Conservation (phyloP, 2,888 invertebrate genomes). For the Dione juno region DNA sequence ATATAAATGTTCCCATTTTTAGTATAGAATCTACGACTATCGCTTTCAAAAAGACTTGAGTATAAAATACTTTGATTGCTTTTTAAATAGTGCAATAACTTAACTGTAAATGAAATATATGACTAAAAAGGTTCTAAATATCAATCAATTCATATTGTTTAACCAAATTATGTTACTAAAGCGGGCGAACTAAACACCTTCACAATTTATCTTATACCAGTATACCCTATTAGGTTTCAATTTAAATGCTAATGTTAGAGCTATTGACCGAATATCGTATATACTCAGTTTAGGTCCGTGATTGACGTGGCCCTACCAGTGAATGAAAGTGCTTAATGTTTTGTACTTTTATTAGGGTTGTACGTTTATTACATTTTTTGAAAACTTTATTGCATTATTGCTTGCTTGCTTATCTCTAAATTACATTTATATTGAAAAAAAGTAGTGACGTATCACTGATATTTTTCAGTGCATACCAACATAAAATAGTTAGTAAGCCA, state of each 20-base stretch:
- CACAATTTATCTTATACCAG: constrained; percentile 33
- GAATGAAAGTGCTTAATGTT: constrained; percentile 43
- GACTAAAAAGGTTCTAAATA: neutral
- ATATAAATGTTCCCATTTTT: no score
- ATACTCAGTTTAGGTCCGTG: constrained; percentile 38
- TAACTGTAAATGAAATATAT: neutral
- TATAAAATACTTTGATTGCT: no score
- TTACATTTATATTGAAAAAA: no score
- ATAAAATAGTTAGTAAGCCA: no score
- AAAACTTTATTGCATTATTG: no score
- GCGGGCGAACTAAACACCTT: constrained; percentile 6
- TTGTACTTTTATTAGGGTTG: constrained; percentile 42
- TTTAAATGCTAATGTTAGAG: constrained; percentile 43
- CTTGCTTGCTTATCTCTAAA: no score
- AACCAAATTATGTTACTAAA: constrained; percentile 7
- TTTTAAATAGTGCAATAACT: neutral
- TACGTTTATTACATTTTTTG: neutral
- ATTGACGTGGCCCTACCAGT: constrained; percentile 45
- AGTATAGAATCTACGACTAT: no score
- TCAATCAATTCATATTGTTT: neutral
- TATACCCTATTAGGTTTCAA: constrained; percentile 38
- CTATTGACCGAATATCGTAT: constrained; percentile 41
- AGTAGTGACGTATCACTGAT: no score
- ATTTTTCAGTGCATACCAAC: no score
- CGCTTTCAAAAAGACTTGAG: no score